Base-by-base conservation (phyloP, 2,797 vertebrate species). In the Pangasius krempfi region DNA sequence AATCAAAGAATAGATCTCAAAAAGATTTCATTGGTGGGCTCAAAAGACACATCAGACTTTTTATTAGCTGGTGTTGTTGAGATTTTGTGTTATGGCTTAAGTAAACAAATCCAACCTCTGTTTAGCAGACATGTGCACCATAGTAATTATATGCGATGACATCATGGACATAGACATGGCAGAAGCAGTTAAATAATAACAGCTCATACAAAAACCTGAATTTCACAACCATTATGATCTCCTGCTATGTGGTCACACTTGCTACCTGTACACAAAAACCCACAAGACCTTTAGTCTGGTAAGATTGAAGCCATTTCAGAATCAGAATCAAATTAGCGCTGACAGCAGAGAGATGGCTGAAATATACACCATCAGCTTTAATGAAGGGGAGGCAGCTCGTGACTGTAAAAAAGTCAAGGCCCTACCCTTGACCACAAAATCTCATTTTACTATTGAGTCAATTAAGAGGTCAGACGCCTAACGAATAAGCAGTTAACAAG, bases 381-480 rank as follows among this genome's bases (percentile, higher is more conserved):
- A 33, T 85, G 44, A 90, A 22, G 64, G 56, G 85, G 44, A 76
- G 73, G 76, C 52, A 54, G 72, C 75, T 73, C 54, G 50, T 66
- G 64, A 83, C 58, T 78, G 58, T 87, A 52, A 87, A 80, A 80
- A 60, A 62, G 4, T 44, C 5, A 86, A 92, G 52, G 70, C 62
- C 86, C 52, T 91, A 87, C 91, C 62, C 44, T 89, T 86, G 37
- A 73, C 88, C 90, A 88, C 85, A 91, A 54, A 88, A 89, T 91
- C 87, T 89, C 44, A 82, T 86, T 92, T 91, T 86, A 83, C 87
- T 92, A 88, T 89, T 90, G 89, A 85, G 91, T 91, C 93, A 94
- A 95, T 95, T 93, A 94, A 95, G 95, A 94, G 87, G 92, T 94
- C 90, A 89, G 84, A 91, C 13, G 33, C 88, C 91, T 94, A 92